A percentile compares a stretch with the other conserved stretches of the same genome.
phyloP scores from a whole-genome alignment of 1,140 invertebrate genomes.

The Streblospio benedicti region DNA sequence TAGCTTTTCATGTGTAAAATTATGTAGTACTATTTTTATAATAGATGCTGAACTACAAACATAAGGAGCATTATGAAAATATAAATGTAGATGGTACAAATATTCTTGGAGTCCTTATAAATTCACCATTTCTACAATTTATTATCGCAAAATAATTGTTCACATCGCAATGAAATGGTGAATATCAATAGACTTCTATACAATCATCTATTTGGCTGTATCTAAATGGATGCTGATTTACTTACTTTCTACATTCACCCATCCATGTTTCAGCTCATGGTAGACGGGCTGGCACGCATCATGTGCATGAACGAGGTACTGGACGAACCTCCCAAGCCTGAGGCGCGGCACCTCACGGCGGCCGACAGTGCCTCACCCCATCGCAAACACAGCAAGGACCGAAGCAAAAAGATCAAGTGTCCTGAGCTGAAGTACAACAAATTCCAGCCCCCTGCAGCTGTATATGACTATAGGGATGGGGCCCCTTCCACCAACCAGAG shows the following conservation, averaged over 20 bases:
- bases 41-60: no score
- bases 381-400: neutral
- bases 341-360: neutral
- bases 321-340: neutral
- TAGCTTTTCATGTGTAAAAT: no score
- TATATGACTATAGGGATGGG: conserved; percentile 7
- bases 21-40: no score
- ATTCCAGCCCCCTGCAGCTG: conserved; percentile 11
- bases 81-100: no score
- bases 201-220: no score
- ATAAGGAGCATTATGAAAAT: no score
- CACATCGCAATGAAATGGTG: no score
- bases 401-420: conserved; percentile 15
- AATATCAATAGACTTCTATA: no score
- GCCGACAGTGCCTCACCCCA: conserved; percentile 5
- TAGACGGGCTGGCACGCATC: conserved; percentile 37
- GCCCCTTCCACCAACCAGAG: neutral
- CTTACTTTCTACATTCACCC: neutral
- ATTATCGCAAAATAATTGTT: no score
- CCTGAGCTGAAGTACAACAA: conserved; percentile 23
- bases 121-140: no score
- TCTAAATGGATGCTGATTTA: neutral
- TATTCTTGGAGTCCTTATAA: no score
- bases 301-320: conserved; percentile 38
- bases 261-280: conserved; percentile 31